Conservation (phyloP, 2,797 vertebrate genomes). For the Spinibarbus caldwelli region DNA sequence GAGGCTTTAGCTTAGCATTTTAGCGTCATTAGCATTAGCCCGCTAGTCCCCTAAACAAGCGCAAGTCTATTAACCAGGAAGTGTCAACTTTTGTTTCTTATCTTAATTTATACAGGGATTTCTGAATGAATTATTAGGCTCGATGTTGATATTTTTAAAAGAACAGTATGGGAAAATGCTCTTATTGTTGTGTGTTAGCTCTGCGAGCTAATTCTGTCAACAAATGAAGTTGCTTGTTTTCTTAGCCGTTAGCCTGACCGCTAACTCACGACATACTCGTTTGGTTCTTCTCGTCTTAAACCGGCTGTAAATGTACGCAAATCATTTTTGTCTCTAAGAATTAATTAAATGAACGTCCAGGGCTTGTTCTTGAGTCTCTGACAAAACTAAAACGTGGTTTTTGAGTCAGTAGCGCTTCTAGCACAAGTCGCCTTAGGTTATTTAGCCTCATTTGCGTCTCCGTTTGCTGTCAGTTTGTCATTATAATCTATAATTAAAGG, state of each 20-base stretch:
- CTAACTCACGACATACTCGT: conserved; percentile 34
- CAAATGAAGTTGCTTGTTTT: conserved; percentile 48
- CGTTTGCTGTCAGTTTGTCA: background rate
- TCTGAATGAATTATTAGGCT: conserved; percentile 34
- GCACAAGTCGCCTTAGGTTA: conserved; percentile 29
- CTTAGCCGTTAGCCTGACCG: conserved; percentile 46
- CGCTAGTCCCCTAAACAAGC: conserved; percentile 43
- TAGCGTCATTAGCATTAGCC: conserved; percentile 41
- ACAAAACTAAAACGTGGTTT: background rate
- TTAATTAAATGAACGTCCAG: background rate
- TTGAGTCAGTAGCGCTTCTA: background rate
- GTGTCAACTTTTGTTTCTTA: conserved; percentile 38
- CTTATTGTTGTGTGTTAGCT: conserved; percentile 4
- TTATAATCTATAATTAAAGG: background rate
- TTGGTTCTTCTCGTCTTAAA: background rate
- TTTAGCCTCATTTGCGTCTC: conserved; percentile 1
- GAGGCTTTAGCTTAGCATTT: conserved; percentile 15
- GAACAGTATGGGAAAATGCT: background rate
- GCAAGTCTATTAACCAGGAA: conserved; percentile 46
- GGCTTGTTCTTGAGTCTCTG: background rate
- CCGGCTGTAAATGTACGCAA: background rate
- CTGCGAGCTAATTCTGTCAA: conserved; percentile 32
- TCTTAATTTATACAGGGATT: conserved; percentile 9
- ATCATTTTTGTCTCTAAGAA: background rate
- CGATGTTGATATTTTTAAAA: background rate